Conservation (phyloP, 2,113 vertebrate species). For the Platysteira castanea region DNA sequence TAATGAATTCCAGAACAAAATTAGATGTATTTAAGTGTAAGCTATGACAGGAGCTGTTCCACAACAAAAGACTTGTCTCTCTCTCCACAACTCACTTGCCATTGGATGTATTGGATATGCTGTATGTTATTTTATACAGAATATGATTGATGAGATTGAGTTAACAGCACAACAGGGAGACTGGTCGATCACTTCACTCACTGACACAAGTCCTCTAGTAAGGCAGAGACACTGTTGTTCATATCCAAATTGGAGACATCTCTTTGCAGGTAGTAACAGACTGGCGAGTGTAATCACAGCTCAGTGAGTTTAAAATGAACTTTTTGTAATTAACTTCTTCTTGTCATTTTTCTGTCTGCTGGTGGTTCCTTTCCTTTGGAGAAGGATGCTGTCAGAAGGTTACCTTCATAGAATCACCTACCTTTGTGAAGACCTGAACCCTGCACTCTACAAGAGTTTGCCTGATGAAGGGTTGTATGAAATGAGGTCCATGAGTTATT, state of each 20-base stretch:
- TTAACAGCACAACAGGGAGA: background rate
- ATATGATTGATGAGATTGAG: background rate
- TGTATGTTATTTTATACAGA: accelerated
- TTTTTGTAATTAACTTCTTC: background rate
- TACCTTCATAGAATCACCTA: slow-evolving; percentile 82
- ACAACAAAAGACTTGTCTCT: background rate
- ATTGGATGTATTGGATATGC: accelerated
- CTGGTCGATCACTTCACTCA: background rate
- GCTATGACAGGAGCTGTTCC: background rate
- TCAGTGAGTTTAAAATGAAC: background rate
- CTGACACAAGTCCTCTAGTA: background rate
- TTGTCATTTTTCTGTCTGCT: background rate
- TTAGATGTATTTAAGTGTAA: background rate
- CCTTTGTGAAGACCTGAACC: slow-evolving; percentile 54
- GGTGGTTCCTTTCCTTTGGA: background rate
- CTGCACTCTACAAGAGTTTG: background rate
- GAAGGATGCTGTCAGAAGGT: slow-evolving; percentile 90
- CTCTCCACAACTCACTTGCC: background rate
- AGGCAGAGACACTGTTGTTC: background rate
- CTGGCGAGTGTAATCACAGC: accelerated
- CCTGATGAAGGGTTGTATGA: slow-evolving; percentile 53
- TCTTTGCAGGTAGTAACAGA: background rate
- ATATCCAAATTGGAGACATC: accelerated
- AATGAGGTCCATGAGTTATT: slow-evolving; percentile 50
- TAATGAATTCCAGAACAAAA: background rate